Conservation (phyloP, 1,140 invertebrate genomes). For the Pseudomyrmex pallidus region DNA sequence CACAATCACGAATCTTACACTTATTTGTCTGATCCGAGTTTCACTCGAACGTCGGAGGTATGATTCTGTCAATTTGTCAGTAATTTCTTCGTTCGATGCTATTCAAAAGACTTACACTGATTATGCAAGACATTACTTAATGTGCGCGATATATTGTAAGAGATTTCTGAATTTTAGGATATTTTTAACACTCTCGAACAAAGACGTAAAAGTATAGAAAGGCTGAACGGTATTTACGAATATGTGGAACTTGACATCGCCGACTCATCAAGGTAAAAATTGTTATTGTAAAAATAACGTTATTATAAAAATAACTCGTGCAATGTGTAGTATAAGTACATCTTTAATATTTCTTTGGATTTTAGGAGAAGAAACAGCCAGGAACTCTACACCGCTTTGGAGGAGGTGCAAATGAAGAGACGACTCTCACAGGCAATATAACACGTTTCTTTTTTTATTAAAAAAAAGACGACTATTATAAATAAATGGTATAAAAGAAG, state of each 20-base stretch:
- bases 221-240: slow-evolving; percentile 80
- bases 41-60: slow-evolving; percentile 84
- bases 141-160: background rate
- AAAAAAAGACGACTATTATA: background rate
- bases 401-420: slow-evolving; percentile 79
- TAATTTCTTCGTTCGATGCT: background rate
- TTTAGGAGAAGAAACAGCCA: slow-evolving; percentile 79
- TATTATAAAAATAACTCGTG: background rate
- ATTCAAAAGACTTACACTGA: background rate
- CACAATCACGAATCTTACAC: slow-evolving; percentile 79
- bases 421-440: slow-evolving; percentile 78
- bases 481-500: background rate
- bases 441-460: background rate
- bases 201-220: slow-evolving; percentile 82
- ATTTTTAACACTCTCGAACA: slow-evolving; percentile 83
- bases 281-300: background rate
- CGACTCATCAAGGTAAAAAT: slow-evolving; percentile 76
- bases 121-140: background rate
- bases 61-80: background rate
- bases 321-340: background rate
- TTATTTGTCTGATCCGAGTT: slow-evolving; percentile 81
- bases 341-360: slow-evolving; percentile 59
- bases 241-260: slow-evolving; percentile 74
- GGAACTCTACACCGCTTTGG: slow-evolving; percentile 77
- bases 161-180: slow-evolving; percentile 74